Conservation (phyloP, 2,888 invertebrate genomes). For the Plebejus argus region DNA sequence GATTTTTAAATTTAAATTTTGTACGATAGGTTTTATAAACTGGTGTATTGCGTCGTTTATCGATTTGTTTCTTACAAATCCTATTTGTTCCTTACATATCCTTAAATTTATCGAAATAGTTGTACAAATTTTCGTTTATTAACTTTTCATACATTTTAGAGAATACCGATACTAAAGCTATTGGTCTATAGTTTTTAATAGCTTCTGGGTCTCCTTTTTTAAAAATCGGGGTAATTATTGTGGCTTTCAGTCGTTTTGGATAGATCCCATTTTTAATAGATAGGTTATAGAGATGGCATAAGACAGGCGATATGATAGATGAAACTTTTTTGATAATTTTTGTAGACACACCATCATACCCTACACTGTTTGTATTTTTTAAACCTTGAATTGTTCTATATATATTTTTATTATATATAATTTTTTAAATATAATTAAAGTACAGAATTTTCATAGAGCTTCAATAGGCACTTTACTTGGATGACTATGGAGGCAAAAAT, state of each 20-base stretch:
- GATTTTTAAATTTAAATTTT: background rate
- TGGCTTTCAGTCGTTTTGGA: background rate
- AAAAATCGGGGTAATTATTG: conserved; percentile 1
- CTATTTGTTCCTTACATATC: background rate
- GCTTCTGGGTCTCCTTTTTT: background rate
- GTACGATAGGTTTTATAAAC: background rate
- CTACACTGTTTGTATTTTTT: background rate
- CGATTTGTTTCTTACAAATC: background rate
- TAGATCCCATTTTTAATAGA: background rate
- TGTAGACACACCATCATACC: no score
- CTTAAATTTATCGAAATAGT: background rate
- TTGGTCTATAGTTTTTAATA: background rate
- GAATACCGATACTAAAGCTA: background rate
- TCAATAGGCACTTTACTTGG: no score
- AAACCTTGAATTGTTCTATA: background rate
- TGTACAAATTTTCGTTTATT: background rate
- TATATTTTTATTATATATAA: no score
- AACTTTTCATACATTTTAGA: background rate
- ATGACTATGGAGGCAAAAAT: no score
- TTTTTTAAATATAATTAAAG: no score
- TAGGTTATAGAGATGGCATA: background rate
- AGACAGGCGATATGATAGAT: background rate
- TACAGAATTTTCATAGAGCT: no score
- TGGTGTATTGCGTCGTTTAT: background rate
- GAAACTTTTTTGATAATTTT: no score